Base-by-base conservation (phyloP, 2,888 invertebrate species). In the Bedellia somnulentella region DNA sequence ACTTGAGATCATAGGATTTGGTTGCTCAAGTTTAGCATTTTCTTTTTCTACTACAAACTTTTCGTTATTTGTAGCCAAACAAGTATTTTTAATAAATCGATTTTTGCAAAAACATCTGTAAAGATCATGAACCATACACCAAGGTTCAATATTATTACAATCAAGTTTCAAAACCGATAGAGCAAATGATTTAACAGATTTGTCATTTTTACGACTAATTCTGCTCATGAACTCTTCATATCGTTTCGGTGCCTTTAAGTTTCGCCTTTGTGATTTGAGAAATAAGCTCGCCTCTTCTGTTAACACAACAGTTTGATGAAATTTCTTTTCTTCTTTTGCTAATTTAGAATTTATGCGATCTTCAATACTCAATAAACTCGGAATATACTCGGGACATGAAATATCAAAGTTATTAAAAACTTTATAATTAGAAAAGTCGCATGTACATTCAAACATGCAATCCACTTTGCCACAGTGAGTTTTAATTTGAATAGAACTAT, bases 241-340 rank as follows among this genome's bases (percentile, higher is more conserved):
- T 36, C 80, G 81, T 48, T 80, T 81, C 3, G 86, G 80, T 2
- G 73, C 51, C 56, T 82, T 83, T 24, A 77, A 76, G 39, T 76
- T 76, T 40, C 86, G 58, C 45, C 67, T 80, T 30, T 77, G 61
- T 4, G 71, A 58, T 35, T 83, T 83, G 15, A 86, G 67, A 5
- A 86, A 54, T 40, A 85, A 78, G 28, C 82, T 82, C 53, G 82
- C 80, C 43, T 84, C 79, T 15, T 80, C 81, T 6, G 82, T 79
- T 24, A 83, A 58, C 31, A 87, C 81, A 14, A 87, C 78, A 3
- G 87, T 87, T 43, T 86, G 84, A 10, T 82, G 84, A 54, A 87
- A 87, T 46, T 86, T 85, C 50, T 82, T 79, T 52, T 87, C 86
- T 45, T 82, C 82, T 51, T 80, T 83, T 1, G 86, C 81, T 35